Base-by-base conservation (phyloP, 64 coral and sea anemone species). In the Stichodactyla helianthus region DNA sequence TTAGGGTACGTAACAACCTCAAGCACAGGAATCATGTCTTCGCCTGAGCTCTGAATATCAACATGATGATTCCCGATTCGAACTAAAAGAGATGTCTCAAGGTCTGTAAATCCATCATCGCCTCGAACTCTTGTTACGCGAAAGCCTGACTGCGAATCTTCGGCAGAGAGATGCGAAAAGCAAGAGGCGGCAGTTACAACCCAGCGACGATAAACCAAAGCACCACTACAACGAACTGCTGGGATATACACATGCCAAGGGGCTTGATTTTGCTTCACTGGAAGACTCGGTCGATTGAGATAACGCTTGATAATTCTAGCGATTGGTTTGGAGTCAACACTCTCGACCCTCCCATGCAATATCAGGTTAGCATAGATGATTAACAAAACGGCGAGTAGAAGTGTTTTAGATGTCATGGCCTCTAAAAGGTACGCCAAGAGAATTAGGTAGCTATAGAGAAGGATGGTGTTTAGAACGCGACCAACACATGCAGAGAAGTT, bases 191-290 rank as follows among this genome's bases (percentile, higher is more conserved):
- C 87, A 35, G 93, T 89, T 16, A 95, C 50, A 54, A 95, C 90
- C 87, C 91, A 95, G 53, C 89, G 93, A 16, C 68, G 15, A 23
- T 79, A 53, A 20, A 95, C 20, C 17, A 95, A 84, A 7, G 89
- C 90, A 16, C 93, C 93, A 51, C 93, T 95, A 85, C 93, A 95
- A 8, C 85, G 87, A 28, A 92, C 65, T 53, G 84, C 52, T 19
- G 86, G 87, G 17, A 95, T 59, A 22, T 82, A 95, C 8, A 92
- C 93, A 82, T 95, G 93, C 93, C 93, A 95, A 0, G 93, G 90
- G 6, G 78, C 78, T 81, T 81, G 50, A 11, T 81, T 51, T 54
- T 52, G 44, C 14, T 81, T 51, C 12, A 81, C 78, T 52, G 78
- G 50, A 52, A 81, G n/a, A 54, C 78, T 81, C 53, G 35, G 50